These are phyloP conservation scores for Callipepla squamata DNA, from an alignment of 2,113 vertebrate genomes.

Conservation along the genomic window DNA sequence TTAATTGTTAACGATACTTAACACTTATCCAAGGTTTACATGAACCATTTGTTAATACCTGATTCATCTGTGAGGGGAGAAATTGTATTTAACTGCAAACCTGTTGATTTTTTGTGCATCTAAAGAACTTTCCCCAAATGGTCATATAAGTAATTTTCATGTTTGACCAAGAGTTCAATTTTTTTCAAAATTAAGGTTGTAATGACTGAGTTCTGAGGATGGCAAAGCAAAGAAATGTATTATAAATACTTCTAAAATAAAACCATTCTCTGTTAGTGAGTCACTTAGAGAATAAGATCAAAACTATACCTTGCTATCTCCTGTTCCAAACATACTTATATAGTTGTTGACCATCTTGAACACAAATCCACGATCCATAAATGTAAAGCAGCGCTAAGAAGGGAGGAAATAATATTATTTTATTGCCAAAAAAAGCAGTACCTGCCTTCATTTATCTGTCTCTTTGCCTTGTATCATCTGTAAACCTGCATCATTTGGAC, in stretches of 20 bases:
- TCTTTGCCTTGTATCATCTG: neutral
- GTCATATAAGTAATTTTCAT: neutral
- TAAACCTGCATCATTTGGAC: neutral
- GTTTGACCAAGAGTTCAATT: neutral
- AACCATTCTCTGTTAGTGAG: neutral
- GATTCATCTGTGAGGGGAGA: neutral
- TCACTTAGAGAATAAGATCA: neutral
- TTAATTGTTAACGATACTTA: neutral
- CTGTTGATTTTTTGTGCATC: neutral
- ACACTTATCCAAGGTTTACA: neutral
- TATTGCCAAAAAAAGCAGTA: neutral
- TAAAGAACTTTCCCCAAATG: neutral
- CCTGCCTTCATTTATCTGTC: neutral
- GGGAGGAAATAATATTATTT: neutral
- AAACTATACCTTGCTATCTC: constrained; percentile 88
- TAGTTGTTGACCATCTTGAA: constrained; percentile 94
- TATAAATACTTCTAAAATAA: neutral
- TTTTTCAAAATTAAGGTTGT: neutral
- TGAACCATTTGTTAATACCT: neutral
- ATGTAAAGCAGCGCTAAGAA: constrained; percentile 90
- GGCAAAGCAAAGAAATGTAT: neutral
- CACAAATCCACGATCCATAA: constrained; percentile 96
- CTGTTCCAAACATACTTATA: constrained; percentile 90
- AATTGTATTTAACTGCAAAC: neutral
- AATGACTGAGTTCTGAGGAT: neutral